phyloP scores from a whole-genome alignment of 2,113 vertebrate species.

The Anser brachyrhynchus region DNA sequence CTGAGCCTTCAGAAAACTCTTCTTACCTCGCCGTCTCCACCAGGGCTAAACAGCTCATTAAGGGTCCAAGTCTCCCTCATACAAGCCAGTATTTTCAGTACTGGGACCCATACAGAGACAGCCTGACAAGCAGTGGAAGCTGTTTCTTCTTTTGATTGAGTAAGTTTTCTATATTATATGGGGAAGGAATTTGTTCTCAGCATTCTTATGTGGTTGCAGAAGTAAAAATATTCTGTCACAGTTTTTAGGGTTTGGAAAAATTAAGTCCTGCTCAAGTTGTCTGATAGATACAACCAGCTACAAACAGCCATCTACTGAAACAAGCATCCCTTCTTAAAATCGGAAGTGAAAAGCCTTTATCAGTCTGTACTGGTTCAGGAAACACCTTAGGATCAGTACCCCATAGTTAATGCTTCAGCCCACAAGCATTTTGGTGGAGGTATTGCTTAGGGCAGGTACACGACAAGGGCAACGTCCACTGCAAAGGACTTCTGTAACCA shows the following conservation, averaged over 20 bases:
- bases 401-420: not conserved
- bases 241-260: not conserved
- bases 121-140: conserved; percentile 31
- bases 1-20: not conserved
- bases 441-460: not conserved
- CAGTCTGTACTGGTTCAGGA: not conserved
- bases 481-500: rapidly evolving
- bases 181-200: conserved; percentile 30
- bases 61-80: not conserved
- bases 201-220: conserved; percentile 5
- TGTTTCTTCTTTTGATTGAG: conserved; percentile 29
- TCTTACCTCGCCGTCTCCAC: not conserved
- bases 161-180: conserved; percentile 26
- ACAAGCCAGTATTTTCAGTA: conserved; percentile 28
- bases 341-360: not conserved
- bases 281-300: not conserved
- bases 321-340: not conserved
- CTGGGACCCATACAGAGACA: not conserved
- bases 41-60: not conserved
- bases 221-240: not conserved
- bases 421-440: not conserved
- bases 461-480: rapidly evolving
- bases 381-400: not conserved
- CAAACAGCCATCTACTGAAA: not conserved
- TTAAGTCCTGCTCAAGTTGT: not conserved